Conservation (phyloP, 2,888 invertebrate genomes). For the Drosophila paramelanica region DNA sequence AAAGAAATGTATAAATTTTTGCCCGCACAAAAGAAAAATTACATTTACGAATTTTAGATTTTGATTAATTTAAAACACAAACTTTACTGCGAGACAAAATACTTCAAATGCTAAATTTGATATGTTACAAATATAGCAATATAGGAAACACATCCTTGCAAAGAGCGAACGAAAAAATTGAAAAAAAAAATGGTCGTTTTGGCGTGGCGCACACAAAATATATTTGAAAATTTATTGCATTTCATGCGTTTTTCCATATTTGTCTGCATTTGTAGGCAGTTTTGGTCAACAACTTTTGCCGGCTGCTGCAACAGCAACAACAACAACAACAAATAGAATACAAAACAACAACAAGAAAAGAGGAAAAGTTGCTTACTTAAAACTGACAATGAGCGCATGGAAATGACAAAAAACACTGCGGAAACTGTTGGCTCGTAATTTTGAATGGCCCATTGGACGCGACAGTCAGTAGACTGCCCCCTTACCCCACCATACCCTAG, state of each 20-base stretch:
- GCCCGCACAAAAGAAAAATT: too few species aligned
- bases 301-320: constrained; percentile 42
- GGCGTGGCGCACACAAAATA: constrained; percentile 60
- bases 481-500: constrained; percentile 2
- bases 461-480: constrained; percentile 48
- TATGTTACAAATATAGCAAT: neutral
- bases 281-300: constrained; percentile 70
- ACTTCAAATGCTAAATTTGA: neutral
- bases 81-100: neutral
- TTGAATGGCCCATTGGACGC: constrained; percentile 72
- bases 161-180: constrained; percentile 15
- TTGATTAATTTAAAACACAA: neutral
- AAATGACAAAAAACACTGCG: constrained; percentile 78
- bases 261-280: constrained; percentile 77
- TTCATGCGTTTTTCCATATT: constrained; percentile 73
- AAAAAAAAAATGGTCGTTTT: constrained; percentile 19
- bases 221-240: constrained; percentile 79
- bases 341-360: constrained; percentile 26
- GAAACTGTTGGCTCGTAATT: constrained; percentile 78
- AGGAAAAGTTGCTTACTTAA: constrained; percentile 75
- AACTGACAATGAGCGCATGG: constrained; percentile 79
- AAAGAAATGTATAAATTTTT: neutral
- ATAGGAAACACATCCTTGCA: neutral
- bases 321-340: constrained; percentile 33
- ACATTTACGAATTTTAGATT: neutral